Base-by-base conservation (phyloP, 2,113 vertebrate genomes). In the Bujurquina vittata region DNA sequence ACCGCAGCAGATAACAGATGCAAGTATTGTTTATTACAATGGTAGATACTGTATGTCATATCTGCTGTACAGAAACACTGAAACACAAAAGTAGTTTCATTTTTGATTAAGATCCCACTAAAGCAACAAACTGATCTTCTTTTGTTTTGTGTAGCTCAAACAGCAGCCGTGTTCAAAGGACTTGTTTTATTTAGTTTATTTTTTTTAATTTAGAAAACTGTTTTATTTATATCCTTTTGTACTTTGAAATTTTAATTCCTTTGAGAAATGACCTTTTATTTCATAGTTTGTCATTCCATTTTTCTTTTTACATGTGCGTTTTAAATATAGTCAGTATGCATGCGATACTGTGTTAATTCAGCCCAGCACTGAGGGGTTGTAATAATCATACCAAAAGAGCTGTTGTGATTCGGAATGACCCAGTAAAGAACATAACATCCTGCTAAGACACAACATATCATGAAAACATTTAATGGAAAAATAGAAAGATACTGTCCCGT, bases 401-500 rank as follows among this genome's bases (percentile, higher is more conserved):
- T 56, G 57, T 73, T 63, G 26, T 75, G 37, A 43, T 62, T 55
- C 69, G 46, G 76, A 87, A 65, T 87, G 90, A 91, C 87, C 89
- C 46, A 67, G 80, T 40, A 11, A 31, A 54, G 62, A 75, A 81
- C 81, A 84, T 8, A 86, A 85, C 84, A 90, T 84, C 86, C 82
- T 88, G 72, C 60, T 90, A n/a, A 88, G 88, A 87, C 84, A 87
- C 83, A 93, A 86, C 83, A 89, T 73, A 79, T 74, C 26, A 40
- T n/a, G 3, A 75, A 55, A 56, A 61, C 52, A 81, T 54, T 54
- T 31, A 8, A 29, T 1, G 1, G 37, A 9, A 77, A 77, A 62
- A 20, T 7, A 60, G 9, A 69, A 52, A 6, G 1, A 77, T 52
- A 31, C 5, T 37, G 33, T 20, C 3, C 31, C 35, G 1, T 9